A percentile compares a stretch with the other conserved stretches of the same genome.
These are phyloP conservation scores for Volucella inanis DNA, from an alignment of 2,888 invertebrate species.

Conservation along the genomic window DNA sequence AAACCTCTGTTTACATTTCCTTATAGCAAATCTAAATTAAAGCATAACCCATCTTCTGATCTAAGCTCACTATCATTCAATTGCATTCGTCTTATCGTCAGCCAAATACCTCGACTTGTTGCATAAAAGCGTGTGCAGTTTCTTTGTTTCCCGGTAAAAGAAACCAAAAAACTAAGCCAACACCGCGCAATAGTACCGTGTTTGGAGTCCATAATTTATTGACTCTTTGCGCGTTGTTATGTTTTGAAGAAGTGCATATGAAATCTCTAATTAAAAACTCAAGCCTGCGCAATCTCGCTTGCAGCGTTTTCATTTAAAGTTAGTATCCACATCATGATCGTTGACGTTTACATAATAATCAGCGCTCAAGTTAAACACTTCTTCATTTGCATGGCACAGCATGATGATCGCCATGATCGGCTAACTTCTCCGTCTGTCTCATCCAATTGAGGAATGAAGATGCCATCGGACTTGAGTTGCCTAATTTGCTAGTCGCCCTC, in stretches of 20 bases:
- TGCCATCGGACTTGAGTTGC: slow-evolving; percentile 40
- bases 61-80: slow-evolving; percentile 3
- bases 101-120: slow-evolving; percentile 51
- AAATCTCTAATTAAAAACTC: slow-evolving; percentile 61
- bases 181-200: slow-evolving; percentile 28
- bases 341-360: slow-evolving; percentile 43
- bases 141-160: slow-evolving; percentile 28
- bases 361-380: slow-evolving; percentile 8
- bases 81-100: slow-evolving; percentile 37
- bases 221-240: slow-evolving; percentile 28
- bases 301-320: slow-evolving; percentile 13
- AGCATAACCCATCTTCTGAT: neutral
- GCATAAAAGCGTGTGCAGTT: slow-evolving; percentile 43
- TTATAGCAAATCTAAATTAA: slow-evolving; percentile 15
- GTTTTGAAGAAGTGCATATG: slow-evolving; percentile 31
- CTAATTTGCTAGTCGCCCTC: slow-evolving; percentile 22
- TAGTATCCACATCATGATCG: slow-evolving; percentile 38
- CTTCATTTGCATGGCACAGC: slow-evolving; percentile 24
- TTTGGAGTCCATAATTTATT: slow-evolving; percentile 50
- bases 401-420: slow-evolving; percentile 28
- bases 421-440: slow-evolving; percentile 4
- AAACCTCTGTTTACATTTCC: slow-evolving; percentile 31
- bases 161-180: slow-evolving; percentile 28
- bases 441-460: slow-evolving; percentile 15
- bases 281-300: slow-evolving; percentile 12